Base-by-base conservation (phyloP, 2,797 vertebrate species). In the Neosilurus mollespiculum region DNA sequence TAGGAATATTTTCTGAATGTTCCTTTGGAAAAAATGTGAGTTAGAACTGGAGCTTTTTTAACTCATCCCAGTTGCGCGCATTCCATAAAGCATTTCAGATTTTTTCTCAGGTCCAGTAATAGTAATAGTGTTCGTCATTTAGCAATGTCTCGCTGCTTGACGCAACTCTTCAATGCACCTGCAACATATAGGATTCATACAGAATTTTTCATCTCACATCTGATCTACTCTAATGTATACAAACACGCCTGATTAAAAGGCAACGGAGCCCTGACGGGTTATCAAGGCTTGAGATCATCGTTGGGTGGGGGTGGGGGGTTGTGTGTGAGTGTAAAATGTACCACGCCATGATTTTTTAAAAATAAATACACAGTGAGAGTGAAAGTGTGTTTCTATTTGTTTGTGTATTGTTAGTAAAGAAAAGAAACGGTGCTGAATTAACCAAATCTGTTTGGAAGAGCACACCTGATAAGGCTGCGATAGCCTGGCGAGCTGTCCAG, bases 1-100 rank as follows among this genome's bases (percentile, higher is more conserved):
- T 84, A 83, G 75, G 84, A 84, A 85, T 87, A 88, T 89, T 83
- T 85, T 77, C 83, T 76, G 86, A 84, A 85, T 88, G 88, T 89
- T 81, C 78, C 81, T 75, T 84, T 79, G 86, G 81, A 87, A 75
- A 80, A 81, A 61, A 54, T 78, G 77, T 53, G 78, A 78, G 61
- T 73, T 61, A 80, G 62, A 77, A 49, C 73, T 76, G 10, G 58
- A 78, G 65, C 61, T 64, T 71, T 61, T 59, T 66, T 77, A 53
- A 62, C 61, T 49, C 30, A 20, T 54, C 66, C 56, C 34, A 78
- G 30, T 80, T 54, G 78, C 15, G 18, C 22, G 78, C 64, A 15
- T 37, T 37, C 30, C 20, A 22, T 4, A 67, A 67, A 37, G 24
- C 61, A 24, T 64, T 26, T 37, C 22, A 49, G n/a, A 77, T 77